phyloP scores from a whole-genome alignment of 2,797 vertebrate genomes.

The Myiotriccus ornatus region DNA sequence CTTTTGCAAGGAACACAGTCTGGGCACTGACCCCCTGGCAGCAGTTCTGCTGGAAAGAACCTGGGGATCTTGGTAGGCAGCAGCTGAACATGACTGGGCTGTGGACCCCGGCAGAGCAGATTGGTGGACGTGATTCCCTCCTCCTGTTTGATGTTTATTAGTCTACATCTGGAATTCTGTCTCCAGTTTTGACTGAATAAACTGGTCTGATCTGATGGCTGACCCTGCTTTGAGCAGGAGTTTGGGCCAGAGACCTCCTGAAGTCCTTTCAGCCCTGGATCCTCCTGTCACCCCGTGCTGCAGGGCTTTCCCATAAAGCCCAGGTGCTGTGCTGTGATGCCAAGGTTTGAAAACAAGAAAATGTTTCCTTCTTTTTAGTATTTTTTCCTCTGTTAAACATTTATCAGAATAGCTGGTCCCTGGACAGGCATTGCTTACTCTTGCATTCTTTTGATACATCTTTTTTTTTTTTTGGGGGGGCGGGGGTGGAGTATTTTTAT shows the following conservation, averaged over 20 bases:
- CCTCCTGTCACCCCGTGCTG: not conserved
- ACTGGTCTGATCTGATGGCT: not conserved
- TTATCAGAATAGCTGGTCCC: constrained; percentile 9
- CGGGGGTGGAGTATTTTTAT: not conserved
- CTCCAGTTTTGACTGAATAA: not conserved
- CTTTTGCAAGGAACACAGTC: not conserved
- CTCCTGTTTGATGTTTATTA: not conserved
- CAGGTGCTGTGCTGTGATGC: not conserved
- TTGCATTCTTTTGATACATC: not conserved
- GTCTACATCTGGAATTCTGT: not conserved
- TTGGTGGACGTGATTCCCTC: not conserved
- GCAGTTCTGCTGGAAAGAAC: not conserved
- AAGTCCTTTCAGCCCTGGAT: not conserved
- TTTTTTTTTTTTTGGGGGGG: not conserved
- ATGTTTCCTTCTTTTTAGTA: not conserved
- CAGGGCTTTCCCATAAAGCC: not conserved
- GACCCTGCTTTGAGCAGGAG: not conserved
- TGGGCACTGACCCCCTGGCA: not conserved
- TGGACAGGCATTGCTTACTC: not conserved
- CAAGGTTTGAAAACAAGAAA: not conserved
- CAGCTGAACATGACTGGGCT: not conserved
- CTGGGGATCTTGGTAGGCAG: not conserved
- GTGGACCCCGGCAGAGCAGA: not conserved
- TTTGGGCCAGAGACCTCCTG: not conserved
- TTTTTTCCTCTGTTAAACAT: not conserved